Percentiles rank a stretch among this genome's conserved stretches.
These are phyloP conservation scores for Herpailurus yagouaroundi DNA, from an alignment of 2,113 vertebrate species.

Conservation along the genomic window DNA sequence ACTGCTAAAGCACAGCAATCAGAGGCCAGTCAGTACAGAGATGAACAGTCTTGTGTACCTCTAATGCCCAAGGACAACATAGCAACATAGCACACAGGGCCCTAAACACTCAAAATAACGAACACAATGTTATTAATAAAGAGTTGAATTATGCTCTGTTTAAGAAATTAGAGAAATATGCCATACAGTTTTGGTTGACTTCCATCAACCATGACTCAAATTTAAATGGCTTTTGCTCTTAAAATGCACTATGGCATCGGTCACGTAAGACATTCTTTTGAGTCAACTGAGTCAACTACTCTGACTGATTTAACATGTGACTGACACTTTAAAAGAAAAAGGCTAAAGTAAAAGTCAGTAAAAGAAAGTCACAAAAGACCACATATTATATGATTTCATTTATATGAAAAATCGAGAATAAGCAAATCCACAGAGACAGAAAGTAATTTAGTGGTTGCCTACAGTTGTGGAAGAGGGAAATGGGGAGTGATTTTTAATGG, in stretches of 20 bases:
- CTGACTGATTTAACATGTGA: not conserved
- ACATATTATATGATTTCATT: not conserved
- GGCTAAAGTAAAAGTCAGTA: not conserved
- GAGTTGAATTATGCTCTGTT: not conserved
- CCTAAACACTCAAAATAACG: not conserved
- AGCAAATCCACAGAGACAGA: not conserved
- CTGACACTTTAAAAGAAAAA: not conserved
- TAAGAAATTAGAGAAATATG: not conserved
- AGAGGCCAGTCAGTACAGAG: not conserved
- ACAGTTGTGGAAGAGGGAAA: not conserved
- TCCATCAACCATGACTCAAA: not conserved
- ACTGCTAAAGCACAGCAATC: not conserved
- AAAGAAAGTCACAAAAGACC: not conserved
- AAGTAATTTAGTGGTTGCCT: not conserved
- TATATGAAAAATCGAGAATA: conserved; percentile 26
- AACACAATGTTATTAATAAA: not conserved
- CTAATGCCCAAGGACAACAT: not conserved
- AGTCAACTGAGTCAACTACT: conserved; percentile 2
- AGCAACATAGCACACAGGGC: not conserved
- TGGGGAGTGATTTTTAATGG: not conserved
- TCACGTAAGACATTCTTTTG: not conserved
- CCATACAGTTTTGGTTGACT: not conserved
- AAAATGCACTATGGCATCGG: not conserved
- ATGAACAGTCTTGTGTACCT: not conserved
- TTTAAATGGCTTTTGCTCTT: conserved; percentile 16